A percentile compares a stretch with the other conserved stretches of the same genome.
Evolutionary conservation across 2,888 invertebrate genomes (phyloP).

Genomic region (Heliconius ismenius): DNA sequence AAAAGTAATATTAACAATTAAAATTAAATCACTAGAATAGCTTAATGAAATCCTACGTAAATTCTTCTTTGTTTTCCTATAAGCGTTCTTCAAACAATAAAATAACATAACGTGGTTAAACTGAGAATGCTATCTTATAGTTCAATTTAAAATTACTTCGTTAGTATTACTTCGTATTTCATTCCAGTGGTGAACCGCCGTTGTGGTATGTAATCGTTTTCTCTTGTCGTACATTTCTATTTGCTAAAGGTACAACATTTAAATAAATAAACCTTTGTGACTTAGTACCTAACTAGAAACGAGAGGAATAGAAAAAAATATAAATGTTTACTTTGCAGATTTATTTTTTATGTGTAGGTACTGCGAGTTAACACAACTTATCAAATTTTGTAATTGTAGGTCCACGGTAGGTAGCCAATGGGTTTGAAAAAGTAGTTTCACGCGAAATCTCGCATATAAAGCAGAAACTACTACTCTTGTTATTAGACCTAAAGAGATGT

Average conservation of each 20-base stretch:
- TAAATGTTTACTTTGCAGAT: too few relatives aligned
- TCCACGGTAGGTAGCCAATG: background rate
- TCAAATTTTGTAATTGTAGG: background rate
- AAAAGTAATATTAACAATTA: too few relatives aligned
- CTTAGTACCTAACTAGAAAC: background rate
- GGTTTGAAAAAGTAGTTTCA: too few relatives aligned
- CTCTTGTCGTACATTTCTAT: background rate
- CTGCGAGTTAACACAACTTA: too few relatives aligned
- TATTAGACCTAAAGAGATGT: too few relatives aligned
- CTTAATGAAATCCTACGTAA: too few relatives aligned
- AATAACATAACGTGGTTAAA: background rate
- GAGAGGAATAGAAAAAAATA: too few relatives aligned
- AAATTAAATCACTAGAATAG: too few relatives aligned
- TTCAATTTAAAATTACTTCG: background rate
- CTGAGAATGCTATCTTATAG: conserved; percentile 2
- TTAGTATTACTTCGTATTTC: conserved; percentile 2
- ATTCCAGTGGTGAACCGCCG: background rate
- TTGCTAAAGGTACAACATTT: background rate
- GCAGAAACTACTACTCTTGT: too few relatives aligned
- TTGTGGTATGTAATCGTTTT: conserved; percentile 2
- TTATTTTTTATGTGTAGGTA: too few relatives aligned
- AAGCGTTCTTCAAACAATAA: background rate
- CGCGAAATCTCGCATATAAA: too few relatives aligned
- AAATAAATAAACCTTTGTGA: background rate
- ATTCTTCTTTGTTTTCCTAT: background rate